Base-by-base conservation (phyloP, 2,888 invertebrate genomes). In the Gymnosoma rotundatum region DNA sequence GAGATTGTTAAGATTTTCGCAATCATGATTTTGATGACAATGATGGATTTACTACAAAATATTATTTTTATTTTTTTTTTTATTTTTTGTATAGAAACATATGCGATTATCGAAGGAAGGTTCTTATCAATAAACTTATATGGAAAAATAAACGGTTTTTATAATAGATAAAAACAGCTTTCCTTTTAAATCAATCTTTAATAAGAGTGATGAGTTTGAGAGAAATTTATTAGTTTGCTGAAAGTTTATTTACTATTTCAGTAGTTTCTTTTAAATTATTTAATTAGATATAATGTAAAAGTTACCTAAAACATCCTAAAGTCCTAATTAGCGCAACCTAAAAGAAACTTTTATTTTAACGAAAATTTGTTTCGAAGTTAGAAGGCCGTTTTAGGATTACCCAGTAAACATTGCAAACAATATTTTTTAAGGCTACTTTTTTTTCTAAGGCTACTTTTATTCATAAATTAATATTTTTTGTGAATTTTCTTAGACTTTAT, bases 11-110 rank as follows among this genome's bases (percentile, higher is more conserved):
- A 72, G 72, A 76, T 79, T 83, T 76, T 76, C 56, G 38, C 50
- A 72, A 56, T 56, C 63, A 66, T 66, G 79, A 76, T 80, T 67
- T 67, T 84, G 76, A 80, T 78, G 80, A 72, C 76, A 66, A 76
- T 84, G 83, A 80, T 76, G 66, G 73, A 80, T 84, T 78, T 83
- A 60, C 64, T 74, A 60, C 70, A 60, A 75, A 63, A 56, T 54
- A 1, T 64, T 45, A n/a, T 20, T 42, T 63, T 8, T 54, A 1
- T 64, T 45, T 10, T 20, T 42, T 63, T 8, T 63, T 63, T 45
- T 48, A 36, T 56, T 66, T 20, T 66, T 48, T 58, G 21, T 48
- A 7, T 60, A 32, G 25, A 32, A 56, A 42, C 52, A 66, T 75
- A 20, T 36, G 32, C 32, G 8, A 32, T 5, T 32, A 66, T 42